Base-by-base conservation (phyloP, 2,113 vertebrate genomes). In the Xerus inauris region DNA sequence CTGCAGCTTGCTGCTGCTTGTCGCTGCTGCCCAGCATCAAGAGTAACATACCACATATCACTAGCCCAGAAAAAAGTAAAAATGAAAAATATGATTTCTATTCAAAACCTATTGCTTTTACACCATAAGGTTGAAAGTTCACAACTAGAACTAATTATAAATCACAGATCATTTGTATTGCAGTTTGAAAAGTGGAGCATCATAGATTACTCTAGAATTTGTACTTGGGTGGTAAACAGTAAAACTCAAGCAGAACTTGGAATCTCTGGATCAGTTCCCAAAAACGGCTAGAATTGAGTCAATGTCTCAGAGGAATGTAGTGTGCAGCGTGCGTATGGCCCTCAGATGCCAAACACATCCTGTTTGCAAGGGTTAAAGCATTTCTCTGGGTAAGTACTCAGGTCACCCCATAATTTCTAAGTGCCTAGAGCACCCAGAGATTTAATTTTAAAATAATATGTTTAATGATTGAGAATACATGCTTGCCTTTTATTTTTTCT, bases 381-480 rank as follows among this genome's bases (percentile, higher is more conserved):
- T 16, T 13, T 2, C 16, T 20, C 1, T 59, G 8, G 20, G 4
- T 67, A 80, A 69, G 20, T 16, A 51, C 11, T 13, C 47, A 79
- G 54, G 17, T 57, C 57, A 81, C 45, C 28, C 57, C 40, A 62
- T 6, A 91, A 54, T 54, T 76, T 24, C 32, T 64, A 82, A 67
- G 38, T 28, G 89, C 11, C 42, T 87, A 38, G 30, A 67, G 35
- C 24, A 87, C 8, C 42, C 83, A 38, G 40, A 87, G 32, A 69
- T n/a, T 67, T 54, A 7, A 40, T 93, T 94, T 86, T 64, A 5
- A 14, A 81, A 47, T 91, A 57, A 77, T 42, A 64, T 35, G 24
- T 64, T 83, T 93, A 82, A 62, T 85, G 40, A 72, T 62, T 75
- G 40, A 93, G 24, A 88, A 96, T 57, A 7, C 20, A 57, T 57